Evolutionary conservation across 2,888 invertebrate species (phyloP), one percentile per base, ranked within the genome.

Genomic region (Leucozona laternaria): DNA sequence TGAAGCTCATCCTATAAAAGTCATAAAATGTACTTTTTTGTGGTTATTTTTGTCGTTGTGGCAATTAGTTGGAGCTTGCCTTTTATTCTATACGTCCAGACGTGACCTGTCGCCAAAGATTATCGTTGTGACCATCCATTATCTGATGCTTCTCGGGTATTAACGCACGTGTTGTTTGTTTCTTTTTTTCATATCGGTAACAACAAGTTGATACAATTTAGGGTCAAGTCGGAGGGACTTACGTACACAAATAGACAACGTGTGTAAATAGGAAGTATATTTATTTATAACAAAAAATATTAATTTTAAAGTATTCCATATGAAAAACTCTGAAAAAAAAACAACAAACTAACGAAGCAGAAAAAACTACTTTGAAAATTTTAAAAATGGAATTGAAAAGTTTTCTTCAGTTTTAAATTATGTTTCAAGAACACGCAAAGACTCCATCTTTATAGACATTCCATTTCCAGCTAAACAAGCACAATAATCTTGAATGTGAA

Each of bases 21-120:
- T 22, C 34, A 37, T 53, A 53, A 53, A 68, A 68, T 68, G 25
- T 68, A 53, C 34, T 68, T 53, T 53, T 68, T 68, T 20, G 31
- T 68, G 53, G 68, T 37, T 48, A 66, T 66, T 53, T 68, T 48
- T 25, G 68, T 68, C 68, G 53, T 68, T 68, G 31, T 37, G 68
- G 53, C 68, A 68, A 68, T 68, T 37, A 68, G 50, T 37, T 25
- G 68, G 31, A 34, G 6, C 25, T 68, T n/a, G 13, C 17, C 20
- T 68, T 68, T 53, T 50, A 53, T 53, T 53, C 37, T 40, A 25
- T 25, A 22, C 50, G 10, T 7, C 22, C 20, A 34, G 48, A 37
- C 45, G 53, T 68, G 68, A 68, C 68, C 50, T 40, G 53, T 68
- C 53, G 53, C 53, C 53, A 53, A 37, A 68, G 50, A 53, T 68